A percentile compares a stretch with the other conserved stretches of the same genome.
Evolutionary conservation across 2,797 vertebrate species (phyloP).

Genomic region (Xyrichtys novacula): DNA sequence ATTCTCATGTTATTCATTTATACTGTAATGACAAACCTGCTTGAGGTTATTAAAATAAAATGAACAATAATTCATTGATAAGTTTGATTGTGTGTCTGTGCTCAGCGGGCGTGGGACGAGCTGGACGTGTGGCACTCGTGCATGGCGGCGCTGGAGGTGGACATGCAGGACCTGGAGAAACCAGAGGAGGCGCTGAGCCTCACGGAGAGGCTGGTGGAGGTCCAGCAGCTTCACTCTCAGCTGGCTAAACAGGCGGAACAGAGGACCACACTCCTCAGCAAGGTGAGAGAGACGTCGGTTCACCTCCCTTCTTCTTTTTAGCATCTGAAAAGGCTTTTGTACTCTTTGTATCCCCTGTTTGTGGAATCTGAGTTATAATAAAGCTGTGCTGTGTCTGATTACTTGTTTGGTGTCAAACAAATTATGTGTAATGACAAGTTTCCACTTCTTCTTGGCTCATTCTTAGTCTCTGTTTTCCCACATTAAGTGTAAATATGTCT

Average conservation of each 20-base stretch:
- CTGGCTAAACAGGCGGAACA: slow-evolving; percentile 90
- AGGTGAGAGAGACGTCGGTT: slow-evolving; percentile 79
- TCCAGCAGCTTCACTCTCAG: slow-evolving; percentile 87
- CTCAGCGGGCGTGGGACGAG: slow-evolving; percentile 91
- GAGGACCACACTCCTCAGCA: slow-evolving; percentile 90
- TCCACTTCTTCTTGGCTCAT: too few species aligned
- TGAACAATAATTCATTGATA: too few species aligned
- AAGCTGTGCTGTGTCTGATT: background rate
- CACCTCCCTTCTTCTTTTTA: background rate
- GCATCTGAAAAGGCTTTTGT: background rate
- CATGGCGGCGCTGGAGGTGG: slow-evolving; percentile 89
- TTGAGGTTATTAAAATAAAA: too few species aligned
- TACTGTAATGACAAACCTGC: background rate
- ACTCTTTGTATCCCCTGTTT: background rate
- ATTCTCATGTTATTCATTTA: background rate
- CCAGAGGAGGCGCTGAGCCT: slow-evolving; percentile 85
- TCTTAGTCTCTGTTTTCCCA: background rate
- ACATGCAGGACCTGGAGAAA: slow-evolving; percentile 89
- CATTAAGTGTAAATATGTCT: too few species aligned
- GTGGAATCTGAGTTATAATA: background rate
- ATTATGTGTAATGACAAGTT: background rate
- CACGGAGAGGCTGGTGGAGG: slow-evolving; percentile 86
- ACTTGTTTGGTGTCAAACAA: slow-evolving; percentile 6
- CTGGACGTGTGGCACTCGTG: slow-evolving; percentile 91
- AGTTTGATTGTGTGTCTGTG: background rate